A percentile compares a stretch with the other conserved stretches of the same genome.
Conservation (phyloP, 2,113 vertebrate genomes). For the Perca schrenkii region DNA sequence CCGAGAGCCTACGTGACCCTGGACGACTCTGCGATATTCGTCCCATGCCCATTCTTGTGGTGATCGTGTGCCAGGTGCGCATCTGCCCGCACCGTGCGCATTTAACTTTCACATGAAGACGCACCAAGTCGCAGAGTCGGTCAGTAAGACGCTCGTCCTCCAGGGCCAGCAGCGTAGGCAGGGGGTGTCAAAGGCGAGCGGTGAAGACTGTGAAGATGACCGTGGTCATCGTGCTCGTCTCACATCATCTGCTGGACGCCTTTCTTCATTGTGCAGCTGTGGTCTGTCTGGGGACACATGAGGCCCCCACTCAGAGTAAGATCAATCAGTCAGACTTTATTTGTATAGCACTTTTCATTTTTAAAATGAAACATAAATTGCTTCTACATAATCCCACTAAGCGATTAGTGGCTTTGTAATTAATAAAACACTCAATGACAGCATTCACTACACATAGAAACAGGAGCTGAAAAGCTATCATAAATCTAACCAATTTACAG, state of each 20-base stretch:
- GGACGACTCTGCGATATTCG: conserved; percentile 90
- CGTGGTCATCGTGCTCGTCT: conserved; percentile 88
- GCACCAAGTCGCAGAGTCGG: conserved; percentile 41
- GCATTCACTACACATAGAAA: too few relatives aligned
- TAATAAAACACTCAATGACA: too few relatives aligned
- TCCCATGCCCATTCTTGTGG: conserved; percentile 85
- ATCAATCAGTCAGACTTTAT: neutral
- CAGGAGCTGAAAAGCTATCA: too few relatives aligned
- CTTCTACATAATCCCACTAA: too few relatives aligned
- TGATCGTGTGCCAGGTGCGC: conserved; percentile 88
- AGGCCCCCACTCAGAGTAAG: conserved; percentile 88
- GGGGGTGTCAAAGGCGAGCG: conserved; percentile 87
- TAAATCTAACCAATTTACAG: too few relatives aligned
- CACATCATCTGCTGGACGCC: conserved; percentile 92
- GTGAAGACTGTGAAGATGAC: conserved; percentile 92
- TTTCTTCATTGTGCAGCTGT: conserved; percentile 93
- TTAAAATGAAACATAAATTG: too few relatives aligned
- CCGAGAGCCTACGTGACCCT: conserved; percentile 88
- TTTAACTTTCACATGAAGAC: conserved; percentile 82
- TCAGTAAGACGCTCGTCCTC: conserved; percentile 51
- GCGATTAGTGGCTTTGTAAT: too few relatives aligned
- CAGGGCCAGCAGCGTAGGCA: conserved; percentile 74
- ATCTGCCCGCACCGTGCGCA: conserved; percentile 88
- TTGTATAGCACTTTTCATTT: too few relatives aligned
- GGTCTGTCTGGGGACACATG: conserved; percentile 90